Evolutionary conservation across 2,888 invertebrate genomes (phyloP), one percentile per base, ranked within the genome.

Genomic region (Melikaiella ostensackeni): DNA sequence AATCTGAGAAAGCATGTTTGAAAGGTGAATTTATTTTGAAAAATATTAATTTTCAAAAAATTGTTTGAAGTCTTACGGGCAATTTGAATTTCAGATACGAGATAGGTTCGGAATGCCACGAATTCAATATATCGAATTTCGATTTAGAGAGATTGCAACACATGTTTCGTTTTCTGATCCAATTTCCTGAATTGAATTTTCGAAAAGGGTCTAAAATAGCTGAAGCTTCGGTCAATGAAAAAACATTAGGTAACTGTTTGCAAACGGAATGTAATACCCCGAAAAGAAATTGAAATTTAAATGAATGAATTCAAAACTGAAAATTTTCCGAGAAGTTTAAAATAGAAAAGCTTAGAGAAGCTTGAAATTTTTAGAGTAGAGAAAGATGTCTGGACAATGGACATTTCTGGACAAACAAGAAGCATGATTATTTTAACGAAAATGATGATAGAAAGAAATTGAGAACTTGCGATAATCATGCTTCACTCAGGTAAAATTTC

Each of bases 71-170:
- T 66, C 16, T 66, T 42, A n/a, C n/a, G 46, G 46, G 42, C 1
- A 70, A 9, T 19, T 46, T 50, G n/a, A 50, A 70, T 50, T 70
- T 70, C 13, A 70, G n/a, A 30, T 27, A 46, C 27, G 30, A 50
- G 27, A 70, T 50, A 50, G 70, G 19, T 42, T 30, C 11, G 8
- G 46, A n/a, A 46, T 50, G 30, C 11, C 30, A 50, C 30, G 13
- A 30, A 70, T 50, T 11, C 50, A 70, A 70, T 70, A 30, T 70
- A 70, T 70, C 30, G 70, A 70, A 27, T 50, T 70, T 70, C 70
- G 30, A 50, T 70, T 70, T 50, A 33, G 30, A 70, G 46, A 70
- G 50, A 70, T 70, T 70, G 70, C 30, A 50, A 50, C 9, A 27
- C 70, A 30, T 70, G 50, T 70, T 50, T 70, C 50, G 30, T 70